Percentiles rank a stretch among this genome's conserved stretches.
phyloP scores from a whole-genome alignment of 2,888 invertebrate species.

The Uropetala carovei region DNA sequence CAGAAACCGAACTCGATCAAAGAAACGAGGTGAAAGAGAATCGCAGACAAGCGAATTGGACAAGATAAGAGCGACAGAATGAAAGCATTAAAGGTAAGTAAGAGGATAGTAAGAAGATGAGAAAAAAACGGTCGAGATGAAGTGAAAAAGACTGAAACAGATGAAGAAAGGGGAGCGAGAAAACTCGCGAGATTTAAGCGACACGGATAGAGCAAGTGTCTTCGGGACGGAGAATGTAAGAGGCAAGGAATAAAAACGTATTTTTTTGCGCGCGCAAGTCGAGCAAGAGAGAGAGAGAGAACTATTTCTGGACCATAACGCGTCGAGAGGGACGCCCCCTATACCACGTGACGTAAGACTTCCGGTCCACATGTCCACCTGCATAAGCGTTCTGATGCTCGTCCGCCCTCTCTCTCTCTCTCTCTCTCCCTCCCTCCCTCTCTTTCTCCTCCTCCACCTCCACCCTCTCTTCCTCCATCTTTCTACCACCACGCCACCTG shows the following conservation, averaged over 20 bases:
- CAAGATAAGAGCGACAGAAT: no score
- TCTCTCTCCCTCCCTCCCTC: not conserved
- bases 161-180: no score
- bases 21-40: no score
- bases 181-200: not conserved
- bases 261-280: not conserved
- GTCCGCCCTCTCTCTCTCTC: not conserved
- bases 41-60: no score
- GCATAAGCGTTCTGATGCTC: slow-evolving; percentile 38
- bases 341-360: slow-evolving; percentile 52
- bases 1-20: no score
- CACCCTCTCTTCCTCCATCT: not conserved
- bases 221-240: not conserved
- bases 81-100: no score
- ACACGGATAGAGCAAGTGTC: not conserved
- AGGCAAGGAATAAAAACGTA: not conserved
- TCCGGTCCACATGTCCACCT: slow-evolving; percentile 59
- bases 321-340: slow-evolving; percentile 26
- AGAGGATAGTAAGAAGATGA: no score
- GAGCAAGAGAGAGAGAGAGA: not conserved
- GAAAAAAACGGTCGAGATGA: no score
- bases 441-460: not conserved
- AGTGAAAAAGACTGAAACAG: no score
- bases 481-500: slow-evolving; percentile 25
- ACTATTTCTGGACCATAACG: slow-evolving; percentile 57